Percentiles rank a stretch among this genome's conserved stretches.
Conservation (phyloP, 1,140 invertebrate genomes). For the Lasaia peninsularis region DNA sequence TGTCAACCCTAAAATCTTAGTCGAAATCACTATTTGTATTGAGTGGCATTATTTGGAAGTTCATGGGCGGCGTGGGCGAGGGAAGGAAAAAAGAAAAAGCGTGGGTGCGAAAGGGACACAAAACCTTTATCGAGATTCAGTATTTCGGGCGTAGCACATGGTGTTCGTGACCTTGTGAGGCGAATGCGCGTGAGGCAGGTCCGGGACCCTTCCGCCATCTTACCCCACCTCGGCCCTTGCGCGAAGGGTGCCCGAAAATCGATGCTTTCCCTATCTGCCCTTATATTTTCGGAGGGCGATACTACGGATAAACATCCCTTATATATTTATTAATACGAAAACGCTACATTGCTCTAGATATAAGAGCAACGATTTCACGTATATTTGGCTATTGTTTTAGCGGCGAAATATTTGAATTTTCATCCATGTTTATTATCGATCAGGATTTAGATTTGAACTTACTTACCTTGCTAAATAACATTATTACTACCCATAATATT, state of each 20-base stretch:
- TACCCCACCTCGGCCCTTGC: constrained; percentile 39
- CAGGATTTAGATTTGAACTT: no score
- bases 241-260: constrained; percentile 69
- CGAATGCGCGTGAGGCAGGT: constrained; percentile 67
- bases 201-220: constrained; percentile 58
- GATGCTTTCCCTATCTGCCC: constrained; percentile 60
- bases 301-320: constrained; percentile 35
- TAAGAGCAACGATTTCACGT: background rate
- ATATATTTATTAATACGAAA: constrained; percentile 19
- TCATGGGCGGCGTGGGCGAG: constrained; percentile 31
- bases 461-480: no score
- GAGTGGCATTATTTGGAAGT: constrained; percentile 47
- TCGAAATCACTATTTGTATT: constrained; percentile 45
- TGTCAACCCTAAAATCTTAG: constrained; percentile 42
- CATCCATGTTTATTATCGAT: no score
- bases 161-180: constrained; percentile 61
- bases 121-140: constrained; percentile 38
- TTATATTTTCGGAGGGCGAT: constrained; percentile 52
- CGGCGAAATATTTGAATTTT: no score
- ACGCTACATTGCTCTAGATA: background rate
- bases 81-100: background rate
- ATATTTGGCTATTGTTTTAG: no score
- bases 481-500: no score
- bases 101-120: constrained; percentile 14
- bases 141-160: constrained; percentile 62